Conservation (phyloP, 1,140 invertebrate genomes). For the Drosophila arawakana region DNA sequence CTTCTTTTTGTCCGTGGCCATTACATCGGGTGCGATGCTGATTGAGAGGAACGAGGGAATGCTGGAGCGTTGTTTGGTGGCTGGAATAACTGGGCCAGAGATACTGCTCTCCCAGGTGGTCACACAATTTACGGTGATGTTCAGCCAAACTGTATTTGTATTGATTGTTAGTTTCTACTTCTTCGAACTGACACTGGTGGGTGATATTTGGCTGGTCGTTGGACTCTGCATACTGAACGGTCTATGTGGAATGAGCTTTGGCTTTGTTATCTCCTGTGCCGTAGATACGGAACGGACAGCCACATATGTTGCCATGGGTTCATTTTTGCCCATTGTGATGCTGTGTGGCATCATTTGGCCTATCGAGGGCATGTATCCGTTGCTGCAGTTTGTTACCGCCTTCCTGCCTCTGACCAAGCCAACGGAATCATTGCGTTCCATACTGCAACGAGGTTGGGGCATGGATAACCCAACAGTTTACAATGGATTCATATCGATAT, state of each 20-base stretch:
- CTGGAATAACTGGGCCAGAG: constrained; percentile 90
- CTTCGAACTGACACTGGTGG: constrained; percentile 92
- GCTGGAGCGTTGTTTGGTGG: constrained; percentile 93
- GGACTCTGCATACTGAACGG: constrained; percentile 92
- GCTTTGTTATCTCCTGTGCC: constrained; percentile 94
- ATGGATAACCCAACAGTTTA: constrained; percentile 92
- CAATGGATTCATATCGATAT: constrained; percentile 93
- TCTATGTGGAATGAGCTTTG: constrained; percentile 97
- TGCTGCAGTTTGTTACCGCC: constrained; percentile 91
- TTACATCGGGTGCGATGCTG: constrained; percentile 96
- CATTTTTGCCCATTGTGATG: constrained; percentile 96
- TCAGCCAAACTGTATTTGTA: constrained; percentile 92
- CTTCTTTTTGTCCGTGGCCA: constrained; percentile 96
- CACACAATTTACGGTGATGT: constrained; percentile 95
- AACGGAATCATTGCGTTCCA: constrained; percentile 94
- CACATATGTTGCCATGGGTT: constrained; percentile 96
- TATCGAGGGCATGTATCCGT: constrained; percentile 92
- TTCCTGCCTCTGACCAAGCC: constrained; percentile 95
- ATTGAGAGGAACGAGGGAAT: constrained; percentile 96
- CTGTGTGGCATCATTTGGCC: constrained; percentile 95
- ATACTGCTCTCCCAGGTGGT: constrained; percentile 93
- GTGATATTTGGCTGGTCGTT: constrained; percentile 91
- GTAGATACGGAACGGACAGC: constrained; percentile 96
- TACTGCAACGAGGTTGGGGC: constrained; percentile 94
- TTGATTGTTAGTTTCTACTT: constrained; percentile 92